Conservation (phyloP, 2,797 vertebrate species). For the Austrolebias charrua region DNA sequence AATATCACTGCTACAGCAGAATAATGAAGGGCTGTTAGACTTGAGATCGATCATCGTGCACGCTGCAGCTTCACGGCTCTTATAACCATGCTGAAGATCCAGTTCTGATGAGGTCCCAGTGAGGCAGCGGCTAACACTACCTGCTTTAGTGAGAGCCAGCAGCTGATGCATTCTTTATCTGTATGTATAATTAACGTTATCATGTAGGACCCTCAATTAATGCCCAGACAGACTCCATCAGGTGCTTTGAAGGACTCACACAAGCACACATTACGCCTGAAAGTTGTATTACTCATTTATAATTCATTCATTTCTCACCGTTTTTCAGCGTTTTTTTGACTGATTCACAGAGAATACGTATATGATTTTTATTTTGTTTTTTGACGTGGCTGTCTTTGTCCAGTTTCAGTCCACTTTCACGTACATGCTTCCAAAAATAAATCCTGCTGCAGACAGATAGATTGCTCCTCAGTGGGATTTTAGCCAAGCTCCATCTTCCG, state of each 20-base stretch:
- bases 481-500: too few species aligned
- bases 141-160: slow-evolving; percentile 17
- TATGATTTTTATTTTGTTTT: too few species aligned
- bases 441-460: too few species aligned
- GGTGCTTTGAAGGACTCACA: too few species aligned
- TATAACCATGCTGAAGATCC: slow-evolving; percentile 28
- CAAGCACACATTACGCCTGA: neutral
- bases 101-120: slow-evolving; percentile 8
- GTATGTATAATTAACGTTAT: neutral
- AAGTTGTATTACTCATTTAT: too few species aligned
- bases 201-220: neutral
- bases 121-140: slow-evolving; percentile 38
- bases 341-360: neutral
- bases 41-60: slow-evolving; percentile 16
- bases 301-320: too few species aligned
- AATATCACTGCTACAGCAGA: slow-evolving; percentile 54
- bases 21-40: slow-evolving; percentile 58
- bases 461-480: too few species aligned
- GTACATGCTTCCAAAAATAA: too few species aligned
- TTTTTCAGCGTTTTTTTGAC: neutral
- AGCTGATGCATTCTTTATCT: slow-evolving; percentile 5
- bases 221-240: neutral
- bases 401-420: neutral
- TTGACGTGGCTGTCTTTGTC: neutral
- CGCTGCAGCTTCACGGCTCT: slow-evolving; percentile 35